A percentile compares a stretch with the other conserved stretches of the same genome.
Evolutionary conservation across 2,888 invertebrate genomes (phyloP).

Genomic region (Eupsilia transversa): DNA sequence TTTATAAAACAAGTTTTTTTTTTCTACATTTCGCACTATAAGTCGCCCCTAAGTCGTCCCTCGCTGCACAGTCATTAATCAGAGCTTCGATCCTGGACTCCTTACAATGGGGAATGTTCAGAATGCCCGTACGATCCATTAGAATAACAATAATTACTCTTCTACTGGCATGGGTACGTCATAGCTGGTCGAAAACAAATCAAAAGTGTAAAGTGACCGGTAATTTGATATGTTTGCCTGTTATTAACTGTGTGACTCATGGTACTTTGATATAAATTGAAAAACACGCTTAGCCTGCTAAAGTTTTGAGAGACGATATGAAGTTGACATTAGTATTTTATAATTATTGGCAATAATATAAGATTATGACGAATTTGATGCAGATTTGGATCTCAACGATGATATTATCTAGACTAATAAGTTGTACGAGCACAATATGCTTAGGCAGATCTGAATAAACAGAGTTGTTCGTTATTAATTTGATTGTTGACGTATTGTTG

Average conservation of each 20-base stretch:
- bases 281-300: not conserved
- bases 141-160: conserved; percentile 90
- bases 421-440: not conserved
- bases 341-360: not conserved
- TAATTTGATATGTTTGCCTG: conserved; percentile 45
- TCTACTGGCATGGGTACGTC: conserved; percentile 72
- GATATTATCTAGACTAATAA: not conserved
- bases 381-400: not conserved
- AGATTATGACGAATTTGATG: not conserved
- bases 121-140: conserved; percentile 87
- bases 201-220: conserved; percentile 59
- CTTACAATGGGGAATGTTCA: conserved; percentile 89
- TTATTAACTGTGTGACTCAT: conserved; percentile 28
- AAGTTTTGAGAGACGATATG: not conserved
- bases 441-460: conserved; percentile 22
- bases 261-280: not conserved
- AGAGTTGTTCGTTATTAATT: conserved; percentile 1
- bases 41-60: conserved; percentile 80
- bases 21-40: conserved; percentile 64
- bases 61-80: conserved; percentile 89
- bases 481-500: not conserved
- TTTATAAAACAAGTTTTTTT: conserved; percentile 60
- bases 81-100: conserved; percentile 89
- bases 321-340: not conserved
- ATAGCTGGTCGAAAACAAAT: conserved; percentile 58